phyloP scores from a whole-genome alignment of 2,888 invertebrate genomes.

The Calameuta idolon region DNA sequence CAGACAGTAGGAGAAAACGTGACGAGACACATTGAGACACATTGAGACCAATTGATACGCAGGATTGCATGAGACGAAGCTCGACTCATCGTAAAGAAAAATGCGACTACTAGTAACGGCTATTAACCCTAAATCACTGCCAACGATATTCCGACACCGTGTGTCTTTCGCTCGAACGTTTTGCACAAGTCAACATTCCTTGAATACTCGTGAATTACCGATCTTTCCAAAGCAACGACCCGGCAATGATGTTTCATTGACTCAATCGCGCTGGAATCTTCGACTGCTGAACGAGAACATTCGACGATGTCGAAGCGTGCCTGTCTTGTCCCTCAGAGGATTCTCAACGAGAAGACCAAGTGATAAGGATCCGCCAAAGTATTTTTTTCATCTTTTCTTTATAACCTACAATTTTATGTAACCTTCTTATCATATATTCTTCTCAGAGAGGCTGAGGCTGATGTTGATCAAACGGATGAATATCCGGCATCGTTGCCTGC shows the following conservation, averaged over 20 bases:
- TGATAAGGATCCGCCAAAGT: constrained; percentile 49
- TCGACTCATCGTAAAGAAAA: no score
- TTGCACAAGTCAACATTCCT: constrained; percentile 32
- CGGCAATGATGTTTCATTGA: constrained; percentile 19
- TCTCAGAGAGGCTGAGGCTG: constrained; percentile 20
- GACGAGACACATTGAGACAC: no score
- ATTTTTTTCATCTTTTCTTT: constrained; percentile 3
- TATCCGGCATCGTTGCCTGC: constrained; percentile 76
- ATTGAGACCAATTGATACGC: no score
- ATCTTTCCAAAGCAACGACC: constrained; percentile 23
- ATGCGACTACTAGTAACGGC: constrained; percentile 47
- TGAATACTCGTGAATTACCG: constrained; percentile 28
- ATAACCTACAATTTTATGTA: no score
- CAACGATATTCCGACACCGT: constrained; percentile 51
- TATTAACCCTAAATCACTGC: constrained; percentile 40
- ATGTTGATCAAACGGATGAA: constrained; percentile 54
- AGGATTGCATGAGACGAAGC: no score
- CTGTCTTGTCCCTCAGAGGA: constrained; percentile 35
- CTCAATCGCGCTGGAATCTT: constrained; percentile 17
- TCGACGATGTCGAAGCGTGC: constrained; percentile 29
- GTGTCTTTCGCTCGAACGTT: constrained; percentile 37
- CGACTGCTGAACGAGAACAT: constrained; percentile 27
- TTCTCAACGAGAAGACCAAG: constrained; percentile 47
- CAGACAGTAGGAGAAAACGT: no score
- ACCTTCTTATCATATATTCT: no score